Percentiles rank a stretch among this genome's conserved stretches.
Evolutionary conservation across 2,888 invertebrate genomes (phyloP).

Genomic region (Thymelicus acteon): DNA sequence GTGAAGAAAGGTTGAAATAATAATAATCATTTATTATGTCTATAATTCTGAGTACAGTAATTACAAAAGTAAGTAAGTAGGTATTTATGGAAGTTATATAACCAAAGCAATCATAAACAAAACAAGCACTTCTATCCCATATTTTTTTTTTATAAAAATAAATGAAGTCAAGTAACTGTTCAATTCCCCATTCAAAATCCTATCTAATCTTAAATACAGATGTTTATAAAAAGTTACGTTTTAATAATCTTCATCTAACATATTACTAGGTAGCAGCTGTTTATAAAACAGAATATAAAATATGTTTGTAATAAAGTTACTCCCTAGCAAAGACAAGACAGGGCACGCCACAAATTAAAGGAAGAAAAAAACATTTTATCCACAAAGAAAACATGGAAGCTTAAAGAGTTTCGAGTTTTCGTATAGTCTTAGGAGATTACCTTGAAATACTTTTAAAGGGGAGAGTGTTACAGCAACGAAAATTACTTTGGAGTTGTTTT

Average conservation of each 20-base stretch:
- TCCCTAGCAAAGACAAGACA: slow-evolving; percentile 30
- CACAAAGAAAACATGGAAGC: slow-evolving; percentile 73
- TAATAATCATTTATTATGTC: too few species aligned
- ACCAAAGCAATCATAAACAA: too few species aligned
- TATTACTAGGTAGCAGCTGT: slow-evolving; percentile 24
- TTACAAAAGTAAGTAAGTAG: too few species aligned
- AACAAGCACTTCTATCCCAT: too few species aligned
- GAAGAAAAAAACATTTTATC: slow-evolving; percentile 64
- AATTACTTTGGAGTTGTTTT: slow-evolving; percentile 66
- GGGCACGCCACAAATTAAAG: slow-evolving; percentile 51
- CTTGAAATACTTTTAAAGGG: slow-evolving; percentile 70
- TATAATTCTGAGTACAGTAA: too few species aligned
- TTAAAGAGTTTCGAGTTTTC: slow-evolving; percentile 73
- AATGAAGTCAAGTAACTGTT: too few species aligned
- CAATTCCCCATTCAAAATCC: neutral
- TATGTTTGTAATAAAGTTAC: slow-evolving; percentile 23
- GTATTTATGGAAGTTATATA: too few species aligned
- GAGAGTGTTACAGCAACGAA: slow-evolving; percentile 50
- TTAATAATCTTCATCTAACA: slow-evolving; percentile 21
- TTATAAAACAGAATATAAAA: slow-evolving; percentile 25
- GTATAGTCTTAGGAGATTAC: slow-evolving; percentile 78
- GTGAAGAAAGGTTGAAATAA: too few species aligned
- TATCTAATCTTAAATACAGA: neutral
- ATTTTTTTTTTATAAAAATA: too few species aligned
- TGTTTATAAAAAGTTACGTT: neutral